These are phyloP conservation scores for Conus betulinus DNA, from an alignment of 1,140 invertebrate genomes.

Conservation along the genomic window DNA sequence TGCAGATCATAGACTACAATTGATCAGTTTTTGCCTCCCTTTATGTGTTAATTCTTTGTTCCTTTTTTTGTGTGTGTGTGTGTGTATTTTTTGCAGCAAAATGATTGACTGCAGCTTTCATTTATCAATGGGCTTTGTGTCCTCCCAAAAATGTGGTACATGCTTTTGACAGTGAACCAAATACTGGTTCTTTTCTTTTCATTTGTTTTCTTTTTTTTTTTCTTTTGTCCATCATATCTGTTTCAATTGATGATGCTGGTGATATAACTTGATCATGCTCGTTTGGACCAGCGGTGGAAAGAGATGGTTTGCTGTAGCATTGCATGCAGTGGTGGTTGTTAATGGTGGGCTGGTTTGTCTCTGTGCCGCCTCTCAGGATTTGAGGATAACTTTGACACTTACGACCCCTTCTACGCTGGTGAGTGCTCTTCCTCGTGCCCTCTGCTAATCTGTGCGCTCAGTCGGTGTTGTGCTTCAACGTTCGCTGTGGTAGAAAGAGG, in stretches of 20 bases:
- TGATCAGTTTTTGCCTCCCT: too few species aligned
- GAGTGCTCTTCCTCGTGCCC: not conserved
- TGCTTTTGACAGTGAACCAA: too few species aligned
- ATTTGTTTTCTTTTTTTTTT: not conserved
- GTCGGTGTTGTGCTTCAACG: not conserved
- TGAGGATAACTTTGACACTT: conserved; percentile 40
- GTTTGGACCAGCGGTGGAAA: not conserved
- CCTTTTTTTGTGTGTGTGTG: too few species aligned
- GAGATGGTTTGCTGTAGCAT: not conserved
- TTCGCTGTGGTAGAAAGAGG: too few species aligned
- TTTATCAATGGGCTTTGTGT: too few species aligned
- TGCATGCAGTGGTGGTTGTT: not conserved
- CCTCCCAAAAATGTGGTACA: too few species aligned
- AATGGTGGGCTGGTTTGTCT: conserved; percentile 14
- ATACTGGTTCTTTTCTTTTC: not conserved
- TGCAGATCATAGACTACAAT: too few species aligned
- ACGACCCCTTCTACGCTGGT: conserved; percentile 35
- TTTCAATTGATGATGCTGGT: too few species aligned
- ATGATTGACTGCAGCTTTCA: too few species aligned
- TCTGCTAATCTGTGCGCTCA: not conserved
- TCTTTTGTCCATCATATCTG: not conserved
- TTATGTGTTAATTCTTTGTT: too few species aligned
- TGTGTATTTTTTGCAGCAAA: too few species aligned
- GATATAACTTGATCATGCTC: not conserved
- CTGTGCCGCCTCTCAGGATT: conserved; percentile 30